These are phyloP conservation scores for Acronicta aceris DNA, from an alignment of 2,888 invertebrate species.

Conservation along the genomic window DNA sequence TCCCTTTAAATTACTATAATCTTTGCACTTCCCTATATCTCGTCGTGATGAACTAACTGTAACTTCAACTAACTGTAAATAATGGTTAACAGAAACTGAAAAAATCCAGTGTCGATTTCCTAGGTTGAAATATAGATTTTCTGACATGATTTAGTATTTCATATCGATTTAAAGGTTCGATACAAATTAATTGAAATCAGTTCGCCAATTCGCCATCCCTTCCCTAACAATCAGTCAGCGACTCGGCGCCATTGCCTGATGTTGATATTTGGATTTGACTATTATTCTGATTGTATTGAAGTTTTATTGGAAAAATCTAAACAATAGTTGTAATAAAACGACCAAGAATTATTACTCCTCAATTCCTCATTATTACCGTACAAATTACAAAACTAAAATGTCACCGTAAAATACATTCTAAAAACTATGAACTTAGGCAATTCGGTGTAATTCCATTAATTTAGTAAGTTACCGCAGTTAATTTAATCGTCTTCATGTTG, in stretches of 20 bases:
- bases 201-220: too few species aligned
- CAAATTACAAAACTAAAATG: conserved; percentile 19
- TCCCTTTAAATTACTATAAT: too few species aligned
- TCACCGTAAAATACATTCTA: conserved; percentile 27
- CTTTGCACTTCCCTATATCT: too few species aligned
- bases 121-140: too few species aligned
- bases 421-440: conserved; percentile 56
- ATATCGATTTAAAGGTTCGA: too few species aligned
- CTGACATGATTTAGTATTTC: too few species aligned
- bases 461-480: conserved; percentile 41
- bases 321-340: not conserved
- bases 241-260: conserved; percentile 52
- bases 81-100: too few species aligned
- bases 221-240: too few species aligned
- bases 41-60: too few species aligned
- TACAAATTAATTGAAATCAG: too few species aligned
- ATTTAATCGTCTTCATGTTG: conserved; percentile 80
- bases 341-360: conserved; percentile 5
- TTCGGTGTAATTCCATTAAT: conserved; percentile 48
- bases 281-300: conserved; percentile 20
- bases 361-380: not conserved
- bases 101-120: too few species aligned
- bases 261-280: conserved; percentile 49
- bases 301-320: conserved; percentile 12
- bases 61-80: too few species aligned